Conservation (phyloP, 1,140 invertebrate genomes). For the Aethina tumida region DNA sequence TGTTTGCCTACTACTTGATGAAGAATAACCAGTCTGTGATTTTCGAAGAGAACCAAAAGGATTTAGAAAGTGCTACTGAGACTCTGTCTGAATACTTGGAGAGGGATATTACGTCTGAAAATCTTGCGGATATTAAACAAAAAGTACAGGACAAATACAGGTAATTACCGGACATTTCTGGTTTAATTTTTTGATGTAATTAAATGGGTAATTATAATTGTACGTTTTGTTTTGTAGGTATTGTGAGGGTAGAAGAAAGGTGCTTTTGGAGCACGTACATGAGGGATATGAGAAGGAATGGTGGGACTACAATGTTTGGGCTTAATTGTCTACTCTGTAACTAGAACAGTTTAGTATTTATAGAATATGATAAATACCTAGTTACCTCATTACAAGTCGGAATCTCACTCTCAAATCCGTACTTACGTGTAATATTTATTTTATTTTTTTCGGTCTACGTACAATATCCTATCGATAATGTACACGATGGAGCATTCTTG, state of each 20-base stretch:
- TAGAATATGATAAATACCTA: conserved; percentile 21
- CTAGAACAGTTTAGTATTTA: conserved; percentile 20
- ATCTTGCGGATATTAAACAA: conserved; percentile 95
- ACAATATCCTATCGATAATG: too few species aligned
- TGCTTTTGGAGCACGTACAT: conserved; percentile 91
- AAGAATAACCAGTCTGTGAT: conserved; percentile 99
- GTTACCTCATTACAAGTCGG: conserved; percentile 19
- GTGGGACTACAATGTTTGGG: conserved; percentile 80
- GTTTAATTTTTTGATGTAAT: background rate
- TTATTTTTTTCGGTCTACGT: too few species aligned
- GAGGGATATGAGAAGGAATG: conserved; percentile 98
- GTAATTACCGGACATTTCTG: conserved; percentile 41
- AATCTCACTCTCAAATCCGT: conserved; percentile 6
- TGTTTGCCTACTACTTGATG: conserved; percentile 96
- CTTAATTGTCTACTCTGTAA: conserved; percentile 15
- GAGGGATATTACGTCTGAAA: conserved; percentile 95
- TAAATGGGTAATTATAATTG: too few species aligned
- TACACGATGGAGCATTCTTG: conserved; percentile 4
- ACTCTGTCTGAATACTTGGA: conserved; percentile 95
- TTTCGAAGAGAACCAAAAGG: conserved; percentile 98
- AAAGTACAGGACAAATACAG: conserved; percentile 99
- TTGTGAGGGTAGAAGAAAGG: conserved; percentile 91
- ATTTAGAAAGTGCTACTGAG: conserved; percentile 95
- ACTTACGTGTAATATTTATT: conserved; percentile 1
- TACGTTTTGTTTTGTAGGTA: conserved; percentile 57